Evolutionary conservation across 1,140 invertebrate species (phyloP), one percentile per base, ranked within the genome.

Genomic region (Stegodyphus dumicola): DNA sequence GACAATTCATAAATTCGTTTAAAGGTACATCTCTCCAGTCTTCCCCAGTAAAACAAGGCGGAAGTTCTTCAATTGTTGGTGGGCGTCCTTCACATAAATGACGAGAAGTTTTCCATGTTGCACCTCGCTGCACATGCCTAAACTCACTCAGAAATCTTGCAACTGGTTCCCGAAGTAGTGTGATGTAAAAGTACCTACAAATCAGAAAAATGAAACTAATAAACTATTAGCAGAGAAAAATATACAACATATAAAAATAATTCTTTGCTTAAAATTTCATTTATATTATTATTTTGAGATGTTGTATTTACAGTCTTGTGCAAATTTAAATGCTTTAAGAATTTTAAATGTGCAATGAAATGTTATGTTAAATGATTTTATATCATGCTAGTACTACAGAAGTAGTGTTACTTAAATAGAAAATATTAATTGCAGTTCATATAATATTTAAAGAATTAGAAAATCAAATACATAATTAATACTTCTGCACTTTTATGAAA

Each of bases 71-170:
- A 48, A 93, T 92, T 69, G 93, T 95, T 18, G 96, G 95, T 53
- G 93, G 92, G 56, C 94, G 92, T 4, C 97, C 97, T 88, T 94
- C 93, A 90, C 97, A 98, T 93, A 94, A 95, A 90, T 98, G 96
- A 9, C 95, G 92, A 18, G 96, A 94, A 67, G 90, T 91, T 87
- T 92, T 92, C 98, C 98, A 99, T 15, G 98, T 99, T 71, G 98
- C 98, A 53, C 98, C 98, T 48, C 98, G 93, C 90, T 97, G 95
- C 53, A 99, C 98, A 91, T 99, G 98, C 66, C 95, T 93, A 91
- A 96, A 99, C 91, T 99, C 97, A 85, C 96, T 97, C 87, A 99
- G 91, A 91, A 97, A 99, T 88, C 97, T 93, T 89, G 91, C 90
- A 33, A 99, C 94, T 9, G 98, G 98, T 89, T 99, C 95, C 81